Evolutionary conservation across 2,888 invertebrate species (phyloP), one percentile per base, ranked within the genome.

Genomic region (Cataglyphis rosenhaueri): DNA sequence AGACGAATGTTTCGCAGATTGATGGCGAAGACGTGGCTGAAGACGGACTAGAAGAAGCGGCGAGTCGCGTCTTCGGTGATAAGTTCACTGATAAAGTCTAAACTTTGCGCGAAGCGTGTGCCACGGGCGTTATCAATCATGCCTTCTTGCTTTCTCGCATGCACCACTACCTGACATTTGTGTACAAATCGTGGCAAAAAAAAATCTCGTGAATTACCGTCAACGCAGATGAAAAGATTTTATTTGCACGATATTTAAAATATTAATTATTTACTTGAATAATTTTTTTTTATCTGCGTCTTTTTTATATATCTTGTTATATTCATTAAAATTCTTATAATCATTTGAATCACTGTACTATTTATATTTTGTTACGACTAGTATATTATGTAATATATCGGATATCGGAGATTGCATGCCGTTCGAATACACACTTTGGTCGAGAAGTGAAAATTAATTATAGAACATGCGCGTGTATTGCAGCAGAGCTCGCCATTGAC

Each of bases 1-100:
- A 87, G 89, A 88, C 85, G 87, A 89, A 90, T 85, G 83, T 84
- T 87, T 85, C 81, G 79, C 21, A 82, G 78, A 35, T 79, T 79
- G 78, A 71, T 48, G 59, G 70, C 59, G 78, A 78, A 78, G 78
- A 78, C 70, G 70, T 59, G 71, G 35, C 82, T 21, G 75, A 65
- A n/a, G n/a, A 64, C n/a, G 48, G 71, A 62, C 71, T 59, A 59
- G 52, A 65, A 66, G 82, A 81, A 81, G 65, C 68, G 48, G 57
- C 62, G 55, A 82, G 83, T 83, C 76, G 84, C 73, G 74, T 76
- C 84, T 89, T 86, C 83, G 87, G 83, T 84, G 91, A 92, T 90
- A 92, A 91, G 90, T 92, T 90, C 82, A 64, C 86, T 88, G 89
- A 91, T 91, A 90, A 90, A 90, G 86, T 87, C 85, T 82, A 87